Evolutionary conservation across 2,888 invertebrate genomes (phyloP).

Genomic region (Itoplectis maculator): DNA sequence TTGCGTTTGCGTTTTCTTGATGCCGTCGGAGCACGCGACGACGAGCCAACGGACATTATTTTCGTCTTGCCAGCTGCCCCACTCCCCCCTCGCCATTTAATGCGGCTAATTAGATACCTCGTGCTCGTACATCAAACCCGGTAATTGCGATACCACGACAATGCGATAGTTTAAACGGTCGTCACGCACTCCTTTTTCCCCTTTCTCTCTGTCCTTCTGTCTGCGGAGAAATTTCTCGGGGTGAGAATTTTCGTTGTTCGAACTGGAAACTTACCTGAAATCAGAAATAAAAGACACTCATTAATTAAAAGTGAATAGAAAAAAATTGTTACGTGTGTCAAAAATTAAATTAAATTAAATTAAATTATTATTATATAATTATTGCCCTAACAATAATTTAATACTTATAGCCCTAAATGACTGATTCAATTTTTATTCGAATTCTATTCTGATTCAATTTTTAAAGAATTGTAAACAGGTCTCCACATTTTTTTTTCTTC

Average conservation of each 20-base stretch:
- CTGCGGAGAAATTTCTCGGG: not conserved
- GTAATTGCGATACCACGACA: slow-evolving; percentile 29
- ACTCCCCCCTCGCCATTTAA: too few relatives aligned
- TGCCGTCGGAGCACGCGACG: slow-evolving; percentile 54
- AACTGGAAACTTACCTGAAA: slow-evolving; percentile 67
- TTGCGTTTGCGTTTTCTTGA: slow-evolving; percentile 43
- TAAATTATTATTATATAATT: not conserved
- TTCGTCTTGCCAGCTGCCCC: slow-evolving; percentile 33
- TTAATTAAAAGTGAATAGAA: slow-evolving; percentile 1
- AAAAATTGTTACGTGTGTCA: too few relatives aligned
- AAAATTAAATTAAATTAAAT: too few relatives aligned
- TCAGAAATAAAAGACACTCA: slow-evolving; percentile 39
- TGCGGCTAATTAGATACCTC: slow-evolving; percentile 54
- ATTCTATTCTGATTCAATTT: too few relatives aligned
- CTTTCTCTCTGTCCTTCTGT: not conserved
- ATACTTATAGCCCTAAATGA: not conserved
- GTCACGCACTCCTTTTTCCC: slow-evolving; percentile 49
- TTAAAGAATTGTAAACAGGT: too few relatives aligned
- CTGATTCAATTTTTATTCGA: too few relatives aligned
- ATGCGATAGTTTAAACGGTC: slow-evolving; percentile 11
- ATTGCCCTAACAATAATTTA: not conserved
- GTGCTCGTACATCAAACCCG: slow-evolving; percentile 19
- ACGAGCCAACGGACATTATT: slow-evolving; percentile 29
- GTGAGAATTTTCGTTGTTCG: slow-evolving; percentile 19
- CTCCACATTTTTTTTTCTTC: too few relatives aligned